Evolutionary conservation across 2,113 vertebrate genomes (phyloP), one percentile per base, ranked within the genome.

Genomic region (Oryzias melastigma): DNA sequence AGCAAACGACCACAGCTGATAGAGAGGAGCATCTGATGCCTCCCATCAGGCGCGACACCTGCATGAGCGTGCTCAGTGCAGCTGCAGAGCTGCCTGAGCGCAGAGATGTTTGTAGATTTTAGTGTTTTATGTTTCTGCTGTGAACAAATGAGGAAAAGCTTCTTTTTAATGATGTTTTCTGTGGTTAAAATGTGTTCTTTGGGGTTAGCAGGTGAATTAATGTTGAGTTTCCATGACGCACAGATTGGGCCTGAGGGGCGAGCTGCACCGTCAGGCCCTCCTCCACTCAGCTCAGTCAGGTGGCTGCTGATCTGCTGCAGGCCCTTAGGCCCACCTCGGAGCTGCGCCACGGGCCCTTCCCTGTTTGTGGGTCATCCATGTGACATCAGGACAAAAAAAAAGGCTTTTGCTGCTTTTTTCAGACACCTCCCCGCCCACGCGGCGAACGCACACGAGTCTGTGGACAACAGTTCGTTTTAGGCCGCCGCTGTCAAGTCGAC

Each of bases 401-500:
- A 52, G 58, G 68, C 67, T 83, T 75, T 57, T 78, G 70, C 65
- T 69, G 73, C 76, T 65, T 80, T 70, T 81, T 66, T 76, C 78
- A 63, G 6, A 75, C 42, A 22, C 52, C 18, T 15, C 60, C 69
- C 70, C 68, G 14, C 62, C 55, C 57, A 65, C 79, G 45, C 53
- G 52, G 13, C 5, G 19, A 15, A 2, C 43, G 58, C 4, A 71
- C 8, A 68, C 64, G 65, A 54, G 77, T 84, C 77, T 53, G 79
- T 78, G 77, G 76, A 89, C 73, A 80, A 78, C 80, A 57, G 74
- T 76, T 77, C 65, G 72, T 88, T 86, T 89, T 75, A 15, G 73
- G 76, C 69, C 56, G 55, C 88, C 77, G 66, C 84, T 89, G 87
- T 90, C 89, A 90, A 58, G 85, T 71, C 56, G 0, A 24, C 58